Conservation (phyloP, 1,140 invertebrate genomes). For the Zaprionus nigranus region DNA sequence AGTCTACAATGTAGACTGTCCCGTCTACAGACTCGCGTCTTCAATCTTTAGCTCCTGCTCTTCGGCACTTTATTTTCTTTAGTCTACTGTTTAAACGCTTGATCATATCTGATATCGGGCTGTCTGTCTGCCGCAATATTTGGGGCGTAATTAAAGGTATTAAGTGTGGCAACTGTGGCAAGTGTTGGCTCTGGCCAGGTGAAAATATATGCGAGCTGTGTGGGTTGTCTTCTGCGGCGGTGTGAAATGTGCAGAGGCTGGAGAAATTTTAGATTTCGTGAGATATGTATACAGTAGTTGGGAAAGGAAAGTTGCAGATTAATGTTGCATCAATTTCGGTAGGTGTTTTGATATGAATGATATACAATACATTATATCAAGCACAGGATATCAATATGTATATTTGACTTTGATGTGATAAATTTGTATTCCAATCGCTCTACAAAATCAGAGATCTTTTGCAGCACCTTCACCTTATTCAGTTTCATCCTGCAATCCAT, state of each 20-base stretch:
- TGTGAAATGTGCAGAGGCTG: conserved; percentile 10
- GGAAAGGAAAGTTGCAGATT: conserved; percentile 12
- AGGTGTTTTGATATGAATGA: background rate
- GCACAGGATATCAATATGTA: background rate
- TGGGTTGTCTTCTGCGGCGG: conserved; percentile 26
- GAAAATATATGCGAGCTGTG: conserved; percentile 40
- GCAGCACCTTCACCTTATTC: background rate
- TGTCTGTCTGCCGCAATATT: conserved; percentile 51
- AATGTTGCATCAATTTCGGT: background rate
- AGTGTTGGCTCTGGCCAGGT: conserved; percentile 42
- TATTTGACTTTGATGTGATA: too few species aligned
- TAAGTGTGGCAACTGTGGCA: conserved; percentile 56
- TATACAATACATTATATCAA: background rate
- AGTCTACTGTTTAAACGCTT: conserved; percentile 69
- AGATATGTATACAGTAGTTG: background rate
- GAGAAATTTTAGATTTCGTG: conserved; percentile 15
- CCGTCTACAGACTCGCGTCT: background rate
- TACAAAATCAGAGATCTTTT: background rate
- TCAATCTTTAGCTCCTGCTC: conserved; percentile 17
- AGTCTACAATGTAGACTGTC: conserved; percentile 22
- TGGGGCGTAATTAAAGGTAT: conserved; percentile 80
- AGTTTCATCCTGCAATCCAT: conserved; percentile 52
- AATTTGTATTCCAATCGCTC: background rate
- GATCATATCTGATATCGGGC: conserved; percentile 59
- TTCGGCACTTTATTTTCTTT: conserved; percentile 60